Conservation (phyloP, 92 coral and sea anemone genomes). For the Ricordea florida region DNA sequence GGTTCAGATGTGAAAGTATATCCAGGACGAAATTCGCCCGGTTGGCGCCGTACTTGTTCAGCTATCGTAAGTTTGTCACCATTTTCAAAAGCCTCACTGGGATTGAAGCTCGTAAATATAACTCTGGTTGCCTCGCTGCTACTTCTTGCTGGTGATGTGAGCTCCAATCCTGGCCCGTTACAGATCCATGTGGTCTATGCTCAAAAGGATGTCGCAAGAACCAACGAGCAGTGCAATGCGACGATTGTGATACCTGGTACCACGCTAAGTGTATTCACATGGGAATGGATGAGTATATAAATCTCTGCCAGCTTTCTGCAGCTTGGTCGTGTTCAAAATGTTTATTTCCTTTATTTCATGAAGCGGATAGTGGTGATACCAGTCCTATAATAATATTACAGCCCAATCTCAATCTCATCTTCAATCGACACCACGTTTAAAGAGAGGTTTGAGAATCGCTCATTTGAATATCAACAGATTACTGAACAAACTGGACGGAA, state of each 20-base stretch:
- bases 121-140: not conserved
- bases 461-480: conserved; percentile 3
- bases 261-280: conserved; percentile 66
- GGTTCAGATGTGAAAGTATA: too few species aligned
- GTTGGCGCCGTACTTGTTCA: too few species aligned
- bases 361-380: too few species aligned
- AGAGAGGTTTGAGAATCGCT: conserved; percentile 14
- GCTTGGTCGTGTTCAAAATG: conserved; percentile 4
- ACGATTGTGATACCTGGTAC: conserved; percentile 49
- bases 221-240: conserved; percentile 39
- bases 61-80: too few species aligned
- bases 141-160: not conserved
- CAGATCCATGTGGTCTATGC: conserved; percentile 53
- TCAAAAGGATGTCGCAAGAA: too few species aligned
- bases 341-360: not conserved
- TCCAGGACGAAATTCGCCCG: too few species aligned
- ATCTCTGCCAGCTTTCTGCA: conserved; percentile 14
- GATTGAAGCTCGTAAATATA: not conserved
- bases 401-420: too few species aligned
- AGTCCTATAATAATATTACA: too few species aligned
- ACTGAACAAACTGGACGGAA: conserved; percentile 9
- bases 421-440: not conserved
- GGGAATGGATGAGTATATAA: conserved; percentile 20
- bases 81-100: not conserved
- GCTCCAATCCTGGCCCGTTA: conserved; percentile 41